Evolutionary conservation across 2,797 vertebrate genomes (phyloP).

Genomic region (Crocodylus rhombifer): DNA sequence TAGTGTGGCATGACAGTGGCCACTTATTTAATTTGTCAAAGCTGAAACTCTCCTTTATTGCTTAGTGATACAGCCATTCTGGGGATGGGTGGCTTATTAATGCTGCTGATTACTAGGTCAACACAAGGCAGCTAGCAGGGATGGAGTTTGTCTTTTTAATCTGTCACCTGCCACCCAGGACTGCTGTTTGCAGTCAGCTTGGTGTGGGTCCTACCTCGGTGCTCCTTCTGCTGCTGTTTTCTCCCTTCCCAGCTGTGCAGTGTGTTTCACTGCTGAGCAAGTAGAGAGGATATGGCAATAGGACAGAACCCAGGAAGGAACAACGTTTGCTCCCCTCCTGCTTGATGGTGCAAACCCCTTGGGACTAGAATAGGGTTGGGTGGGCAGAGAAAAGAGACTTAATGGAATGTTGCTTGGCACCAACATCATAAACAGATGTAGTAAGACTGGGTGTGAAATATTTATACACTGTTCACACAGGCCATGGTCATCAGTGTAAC

Average conservation of each 20-base stretch:
- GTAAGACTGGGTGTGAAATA: slow-evolving; percentile 16
- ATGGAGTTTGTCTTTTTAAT: background rate
- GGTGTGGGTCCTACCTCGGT: background rate
- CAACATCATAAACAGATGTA: slow-evolving; percentile 1
- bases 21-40: background rate
- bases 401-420: slow-evolving; percentile 38
- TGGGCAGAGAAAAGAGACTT: slow-evolving; percentile 39
- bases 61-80: background rate
- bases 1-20: background rate
- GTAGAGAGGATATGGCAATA: slow-evolving; percentile 11
- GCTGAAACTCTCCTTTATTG: background rate
- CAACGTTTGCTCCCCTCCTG: slow-evolving; percentile 14
- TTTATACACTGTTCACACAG: slow-evolving; percentile 31
- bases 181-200: slow-evolving; percentile 12
- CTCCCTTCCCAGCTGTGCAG: slow-evolving; percentile 26
- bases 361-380: background rate
- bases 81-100: background rate
- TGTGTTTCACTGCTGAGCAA: background rate
- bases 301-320: background rate
- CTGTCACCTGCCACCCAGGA: background rate
- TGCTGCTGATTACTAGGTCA: background rate
- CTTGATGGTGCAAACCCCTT: slow-evolving; percentile 41
- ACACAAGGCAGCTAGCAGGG: background rate
- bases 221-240: background rate
- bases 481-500: background rate